These are phyloP conservation scores for Nematostella vectensis DNA, from an alignment of 92 coral and sea anemone genomes.

Conservation along the genomic window DNA sequence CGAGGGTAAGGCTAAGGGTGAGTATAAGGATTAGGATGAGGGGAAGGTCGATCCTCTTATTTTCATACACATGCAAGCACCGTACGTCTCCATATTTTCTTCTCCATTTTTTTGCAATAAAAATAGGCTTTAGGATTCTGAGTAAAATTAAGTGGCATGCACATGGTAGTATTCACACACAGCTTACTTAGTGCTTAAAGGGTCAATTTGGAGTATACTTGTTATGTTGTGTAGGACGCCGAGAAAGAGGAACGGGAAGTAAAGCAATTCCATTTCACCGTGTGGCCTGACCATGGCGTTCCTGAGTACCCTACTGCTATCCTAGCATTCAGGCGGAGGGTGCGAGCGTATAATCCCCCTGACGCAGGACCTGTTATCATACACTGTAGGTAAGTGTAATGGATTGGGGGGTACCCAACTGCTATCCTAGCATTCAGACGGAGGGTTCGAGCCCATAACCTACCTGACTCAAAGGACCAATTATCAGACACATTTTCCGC, in stretches of 20 bases:
- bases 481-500: slow-evolving; percentile 73
- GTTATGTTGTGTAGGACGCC: slow-evolving; percentile 74
- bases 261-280: slow-evolving; percentile 95
- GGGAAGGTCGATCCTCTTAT: too few species aligned
- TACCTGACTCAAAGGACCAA: slow-evolving; percentile 87
- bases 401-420: slow-evolving; percentile 76
- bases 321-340: slow-evolving; percentile 87
- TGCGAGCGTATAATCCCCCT: slow-evolving; percentile 81
- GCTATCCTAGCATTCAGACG: slow-evolving; percentile 89
- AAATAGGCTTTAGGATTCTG: too few species aligned
- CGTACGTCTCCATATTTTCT: too few species aligned
- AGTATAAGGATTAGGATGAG: too few species aligned
- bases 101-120: too few species aligned
- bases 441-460: slow-evolving; percentile 80
- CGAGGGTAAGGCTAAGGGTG: too few species aligned
- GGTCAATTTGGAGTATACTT: too few species aligned
- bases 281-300: slow-evolving; percentile 99
- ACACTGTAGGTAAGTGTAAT: slow-evolving; percentile 78
- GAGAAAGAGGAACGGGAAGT: slow-evolving; percentile 96
- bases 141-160: too few species aligned
- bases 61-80: too few species aligned
- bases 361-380: slow-evolving; percentile 83
- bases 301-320: slow-evolving; percentile 97
- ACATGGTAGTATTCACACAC: too few species aligned
- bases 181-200: too few species aligned